phyloP scores from a whole-genome alignment of 2,113 vertebrate genomes.

The Piprites chloris region DNA sequence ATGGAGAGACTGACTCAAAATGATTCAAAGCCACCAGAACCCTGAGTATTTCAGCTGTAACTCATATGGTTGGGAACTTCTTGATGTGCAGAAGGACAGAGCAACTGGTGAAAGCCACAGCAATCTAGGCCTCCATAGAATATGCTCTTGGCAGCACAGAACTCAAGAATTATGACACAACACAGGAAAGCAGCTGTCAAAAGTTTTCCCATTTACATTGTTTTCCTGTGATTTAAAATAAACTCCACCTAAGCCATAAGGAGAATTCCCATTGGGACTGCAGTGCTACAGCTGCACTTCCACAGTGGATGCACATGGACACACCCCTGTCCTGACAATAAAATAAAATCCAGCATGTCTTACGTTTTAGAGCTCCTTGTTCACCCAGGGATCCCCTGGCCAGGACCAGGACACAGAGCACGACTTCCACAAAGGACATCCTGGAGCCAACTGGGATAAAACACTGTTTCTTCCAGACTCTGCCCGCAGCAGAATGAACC shows the following conservation, averaged over 20 bases:
- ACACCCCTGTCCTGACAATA: not conserved
- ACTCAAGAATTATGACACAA: not conserved
- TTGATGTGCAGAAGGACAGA: not conserved
- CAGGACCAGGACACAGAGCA: slow-evolving; percentile 8
- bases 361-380: not conserved
- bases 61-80: not conserved
- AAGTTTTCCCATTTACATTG: not conserved
- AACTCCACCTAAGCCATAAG: not conserved
- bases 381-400: not conserved
- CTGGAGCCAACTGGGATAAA: not conserved
- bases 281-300: not conserved
- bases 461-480: not conserved
- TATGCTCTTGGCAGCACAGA: not conserved
- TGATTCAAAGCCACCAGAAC: not conserved
- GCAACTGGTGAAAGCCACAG: not conserved
- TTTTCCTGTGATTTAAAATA: not conserved
- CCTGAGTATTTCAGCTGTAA: not conserved
- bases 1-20: not conserved
- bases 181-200: not conserved
- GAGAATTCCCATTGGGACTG: not conserved
- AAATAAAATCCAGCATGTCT: not conserved
- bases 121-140: not conserved
- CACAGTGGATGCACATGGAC: not conserved
- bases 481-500: not conserved
- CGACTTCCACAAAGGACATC: not conserved